Percentiles rank a stretch among this genome's conserved stretches.
phyloP scores from a whole-genome alignment of 1,140 invertebrate species.

The Reticulitermes speratus region DNA sequence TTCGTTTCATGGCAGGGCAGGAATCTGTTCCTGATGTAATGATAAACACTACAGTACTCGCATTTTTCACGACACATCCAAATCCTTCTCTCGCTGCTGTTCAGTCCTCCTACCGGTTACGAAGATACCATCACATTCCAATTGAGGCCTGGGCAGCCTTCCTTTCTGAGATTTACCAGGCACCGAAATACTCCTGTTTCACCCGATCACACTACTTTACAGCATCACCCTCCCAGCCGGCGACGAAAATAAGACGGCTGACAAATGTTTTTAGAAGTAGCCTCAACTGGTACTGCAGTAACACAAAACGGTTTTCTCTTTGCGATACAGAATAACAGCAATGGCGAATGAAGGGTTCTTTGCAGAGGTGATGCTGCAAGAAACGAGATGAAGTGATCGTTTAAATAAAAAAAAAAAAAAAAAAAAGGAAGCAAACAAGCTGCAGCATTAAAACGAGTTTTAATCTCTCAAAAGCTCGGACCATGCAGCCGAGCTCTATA shows the following conservation, averaged over 20 bases:
- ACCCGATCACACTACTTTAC: not conserved
- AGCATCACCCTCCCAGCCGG: not conserved
- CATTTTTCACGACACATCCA: no score
- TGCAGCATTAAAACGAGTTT: not conserved
- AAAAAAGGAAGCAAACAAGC: not conserved
- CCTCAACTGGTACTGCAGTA: not conserved
- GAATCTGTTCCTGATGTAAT: no score
- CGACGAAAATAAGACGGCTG: not conserved
- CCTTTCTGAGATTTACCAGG: no score
- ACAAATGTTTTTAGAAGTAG: not conserved
- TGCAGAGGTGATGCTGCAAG: constrained; percentile 7
- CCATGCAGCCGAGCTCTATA: not conserved
- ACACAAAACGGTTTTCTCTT: not conserved
- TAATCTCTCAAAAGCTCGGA: constrained; percentile 1
- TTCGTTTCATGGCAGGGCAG: no score
- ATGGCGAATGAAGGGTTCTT: not conserved
- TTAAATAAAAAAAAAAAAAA: constrained; percentile 9
- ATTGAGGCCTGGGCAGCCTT: no score
- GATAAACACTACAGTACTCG: no score
- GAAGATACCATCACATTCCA: no score
- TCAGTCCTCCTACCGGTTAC: no score
- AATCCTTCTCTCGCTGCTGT: no score
- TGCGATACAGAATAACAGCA: not conserved
- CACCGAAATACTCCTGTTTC: not conserved
- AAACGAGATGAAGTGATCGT: not conserved